Conservation (phyloP, 2,888 invertebrate species). For the Trachelus troglodyta region DNA sequence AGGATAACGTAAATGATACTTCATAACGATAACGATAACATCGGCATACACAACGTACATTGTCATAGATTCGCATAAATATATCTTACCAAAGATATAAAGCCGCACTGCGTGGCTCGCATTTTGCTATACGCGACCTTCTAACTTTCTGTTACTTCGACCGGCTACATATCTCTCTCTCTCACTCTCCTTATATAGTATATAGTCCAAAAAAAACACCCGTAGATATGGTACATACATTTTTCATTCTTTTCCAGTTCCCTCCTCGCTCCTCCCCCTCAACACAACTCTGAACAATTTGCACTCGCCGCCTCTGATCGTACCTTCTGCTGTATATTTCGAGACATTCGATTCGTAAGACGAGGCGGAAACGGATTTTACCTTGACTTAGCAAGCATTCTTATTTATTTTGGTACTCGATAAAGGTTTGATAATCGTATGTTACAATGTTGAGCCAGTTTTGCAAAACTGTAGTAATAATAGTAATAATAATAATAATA, state of each 20-base stretch:
- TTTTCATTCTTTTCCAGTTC: background rate
- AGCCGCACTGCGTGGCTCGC: background rate
- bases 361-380: slow-evolving; percentile 5
- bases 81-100: slow-evolving; percentile 1
- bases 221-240: background rate
- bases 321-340: no score
- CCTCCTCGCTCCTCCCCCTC: background rate
- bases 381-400: slow-evolving; percentile 61
- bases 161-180: background rate
- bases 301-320: no score
- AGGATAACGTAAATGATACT: slow-evolving; percentile 2
- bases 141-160: background rate
- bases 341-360: background rate
- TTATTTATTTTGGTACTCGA: slow-evolving; percentile 65
- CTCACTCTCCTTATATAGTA: background rate
- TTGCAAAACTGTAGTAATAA: slow-evolving; percentile 50
- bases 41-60: background rate
- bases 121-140: no score
- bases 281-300: no score
- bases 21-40: slow-evolving; percentile 1
- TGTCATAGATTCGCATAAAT: slow-evolving; percentile 1
- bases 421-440: slow-evolving; percentile 59
- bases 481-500: slow-evolving; percentile 41
- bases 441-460: slow-evolving; percentile 63
- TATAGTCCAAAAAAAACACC: background rate